Evolutionary conservation across 2,888 invertebrate species (phyloP), one percentile per base, ranked within the genome.

Genomic region (Rhabditoides inermis): DNA sequence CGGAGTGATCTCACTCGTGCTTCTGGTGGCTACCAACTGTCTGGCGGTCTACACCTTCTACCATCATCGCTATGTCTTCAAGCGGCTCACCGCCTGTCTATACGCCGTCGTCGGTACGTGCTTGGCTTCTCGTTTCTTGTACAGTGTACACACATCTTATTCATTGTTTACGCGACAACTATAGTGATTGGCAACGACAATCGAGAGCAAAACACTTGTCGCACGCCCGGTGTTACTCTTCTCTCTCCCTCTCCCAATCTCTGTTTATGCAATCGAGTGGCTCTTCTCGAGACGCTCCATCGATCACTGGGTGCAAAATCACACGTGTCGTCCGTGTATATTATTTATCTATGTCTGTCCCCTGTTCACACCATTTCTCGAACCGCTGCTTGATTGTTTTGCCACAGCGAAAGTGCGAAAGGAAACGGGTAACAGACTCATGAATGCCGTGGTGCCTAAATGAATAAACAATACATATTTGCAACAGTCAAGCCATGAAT

Each of bases 1-100:
- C 47, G 64, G 67, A 12, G 56, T 68, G 10, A 68, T 75, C 35
- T 62, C 69, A 7, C 45, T 69, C 15, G 46, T 60, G 5, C 50
- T 75, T 12, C 68, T 75, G 46, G 41, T 70, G 5, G 56, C 55
- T 52, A 70, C 60, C 28, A 72, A 74, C 40, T 47, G 56, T 10
- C 53, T 72, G 27, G 75, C 75, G n/a, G 44, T 75, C 27, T 74
- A 72, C 56, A 71, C 72, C 1, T 64, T 72, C 61, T 63, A 60
- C 15, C 71, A 75, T 47, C 74, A 75, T 51, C 61, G 75, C 1
- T 75, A 67, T 57, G 68, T 75, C 52, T 75, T 61, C 62, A 75
- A 75, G 49, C 54, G 74, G 40, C 61, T 71, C 22, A 66, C 69
- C n/a, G 72, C 67, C 4, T 52, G 51, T 25, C 47, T 71, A 10